Evolutionary conservation across 1,140 invertebrate species (phyloP), one percentile per base, ranked within the genome.

Genomic region (Chymomyza costata): DNA sequence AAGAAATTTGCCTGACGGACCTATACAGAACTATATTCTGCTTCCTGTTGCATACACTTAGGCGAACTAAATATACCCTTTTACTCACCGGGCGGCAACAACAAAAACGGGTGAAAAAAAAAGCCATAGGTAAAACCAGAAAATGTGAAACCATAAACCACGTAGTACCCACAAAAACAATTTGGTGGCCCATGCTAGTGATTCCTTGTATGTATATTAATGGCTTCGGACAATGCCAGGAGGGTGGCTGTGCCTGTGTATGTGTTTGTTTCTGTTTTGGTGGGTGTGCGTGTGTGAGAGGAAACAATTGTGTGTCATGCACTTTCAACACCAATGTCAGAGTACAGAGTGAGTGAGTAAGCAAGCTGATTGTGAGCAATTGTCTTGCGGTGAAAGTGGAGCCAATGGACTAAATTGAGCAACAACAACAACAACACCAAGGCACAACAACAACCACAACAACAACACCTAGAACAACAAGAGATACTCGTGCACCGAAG

Each of bases 141-240:
- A 48, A 50, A 70, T 62, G 56, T 70, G 70, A 62, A 78, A 70
- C 70, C 70, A 46, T 63, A 70, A 71, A 63, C 70, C 70, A 70
- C 53, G 49, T 55, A 65, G 53, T 55, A 63, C 63, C 71, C 71
- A 71, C 71, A 76, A 78, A 78, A 78, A 78, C 71, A 65, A 76
- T 76, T 76, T 78, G 25, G 38, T 45, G 52, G 57, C 19, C 21
- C 8, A 25, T 25, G 8, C 21, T 3, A 25, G 21, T 25, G n/a
- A n/a, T n/a, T n/a, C n/a, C n/a, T n/a, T n/a, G 8, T 64, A 21
- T 65, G 54, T 69, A 73, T 39, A 65, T 65, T 65, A 76, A 76
- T 70, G 52, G 45, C 52, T 21, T 28, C 3, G 31, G n/a, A 19
- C n/a, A 15, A 10, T 25, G 30, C 18, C 2, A 17, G 49, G 34